A percentile compares a stretch with the other conserved stretches of the same genome.
Evolutionary conservation across 2,113 vertebrate genomes (phyloP).

Genomic region (Corydoras maculifer): DNA sequence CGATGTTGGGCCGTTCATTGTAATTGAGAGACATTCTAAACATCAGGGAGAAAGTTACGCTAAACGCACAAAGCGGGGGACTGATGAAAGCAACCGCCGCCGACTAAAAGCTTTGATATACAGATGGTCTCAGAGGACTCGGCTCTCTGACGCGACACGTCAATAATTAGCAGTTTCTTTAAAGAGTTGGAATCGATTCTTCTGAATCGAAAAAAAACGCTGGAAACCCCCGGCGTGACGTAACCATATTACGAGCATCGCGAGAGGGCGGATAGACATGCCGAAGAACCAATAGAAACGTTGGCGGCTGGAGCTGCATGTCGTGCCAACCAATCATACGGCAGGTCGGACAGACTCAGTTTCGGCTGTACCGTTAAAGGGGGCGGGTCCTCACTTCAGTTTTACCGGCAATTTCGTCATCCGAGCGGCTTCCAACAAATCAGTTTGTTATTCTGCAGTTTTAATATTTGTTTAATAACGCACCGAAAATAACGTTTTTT

Average conservation of each 20-base stretch:
- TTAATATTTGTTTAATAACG: no score
- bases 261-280: constrained; percentile 44
- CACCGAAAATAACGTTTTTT: no score
- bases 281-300: constrained; percentile 36
- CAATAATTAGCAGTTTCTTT: no score
- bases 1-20: no score
- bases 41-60: no score
- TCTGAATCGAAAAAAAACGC: neutral
- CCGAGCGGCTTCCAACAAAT: neutral
- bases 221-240: constrained; percentile 54
- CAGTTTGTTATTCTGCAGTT: neutral
- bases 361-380: constrained; percentile 12
- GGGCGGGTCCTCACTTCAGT: neutral
- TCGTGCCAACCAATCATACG: constrained; percentile 44
- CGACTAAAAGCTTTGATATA: no score
- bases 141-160: no score
- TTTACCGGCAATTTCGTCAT: constrained; percentile 53
- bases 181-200: constrained; percentile 14
- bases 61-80: no score
- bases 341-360: neutral
- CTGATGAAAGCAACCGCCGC: no score
- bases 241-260: constrained; percentile 39
- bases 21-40: no score
- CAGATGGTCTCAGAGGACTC: no score
- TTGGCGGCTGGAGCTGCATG: neutral